These are phyloP conservation scores for Papilio polyxenes DNA, from an alignment of 1,140 invertebrate species.

Conservation along the genomic window DNA sequence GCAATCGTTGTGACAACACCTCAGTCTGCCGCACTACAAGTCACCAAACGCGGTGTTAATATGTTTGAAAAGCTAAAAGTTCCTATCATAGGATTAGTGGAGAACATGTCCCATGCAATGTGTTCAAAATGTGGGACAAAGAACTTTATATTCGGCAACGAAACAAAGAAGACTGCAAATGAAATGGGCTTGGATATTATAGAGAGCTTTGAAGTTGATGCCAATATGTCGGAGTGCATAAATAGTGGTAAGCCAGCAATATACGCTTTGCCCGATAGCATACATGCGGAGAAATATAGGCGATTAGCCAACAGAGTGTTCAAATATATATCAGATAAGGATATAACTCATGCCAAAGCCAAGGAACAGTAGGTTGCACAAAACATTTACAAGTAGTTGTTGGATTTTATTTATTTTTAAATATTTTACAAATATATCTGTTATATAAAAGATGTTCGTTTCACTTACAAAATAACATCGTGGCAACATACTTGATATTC, in stretches of 20 bases:
- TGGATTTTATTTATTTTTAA: conserved; percentile 62
- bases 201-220: conserved; percentile 88
- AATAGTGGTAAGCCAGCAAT: conserved; percentile 90
- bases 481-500: conserved; percentile 41
- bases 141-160: conserved; percentile 83
- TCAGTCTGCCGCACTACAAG: conserved; percentile 90
- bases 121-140: conserved; percentile 87
- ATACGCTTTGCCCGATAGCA: conserved; percentile 84
- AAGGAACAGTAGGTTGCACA: conserved; percentile 52
- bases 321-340: conserved; percentile 77
- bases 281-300: conserved; percentile 81
- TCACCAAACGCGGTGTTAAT: conserved; percentile 88
- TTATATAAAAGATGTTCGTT: conserved; percentile 56
- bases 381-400: conserved; percentile 56
- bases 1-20: conserved; percentile 93
- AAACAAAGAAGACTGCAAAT: conserved; percentile 79
- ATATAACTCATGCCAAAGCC: conserved; percentile 60
- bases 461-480: conserved; percentile 54
- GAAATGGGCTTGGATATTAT: conserved; percentile 83
- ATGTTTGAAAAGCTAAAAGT: conserved; percentile 91
- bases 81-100: conserved; percentile 90
- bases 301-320: conserved; percentile 81
- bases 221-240: conserved; percentile 85
- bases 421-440: conserved; percentile 65
- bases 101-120: conserved; percentile 90